A percentile compares a stretch with the other conserved stretches of the same genome.
Conservation (phyloP, 1,140 invertebrate genomes). For the Proales similis region DNA sequence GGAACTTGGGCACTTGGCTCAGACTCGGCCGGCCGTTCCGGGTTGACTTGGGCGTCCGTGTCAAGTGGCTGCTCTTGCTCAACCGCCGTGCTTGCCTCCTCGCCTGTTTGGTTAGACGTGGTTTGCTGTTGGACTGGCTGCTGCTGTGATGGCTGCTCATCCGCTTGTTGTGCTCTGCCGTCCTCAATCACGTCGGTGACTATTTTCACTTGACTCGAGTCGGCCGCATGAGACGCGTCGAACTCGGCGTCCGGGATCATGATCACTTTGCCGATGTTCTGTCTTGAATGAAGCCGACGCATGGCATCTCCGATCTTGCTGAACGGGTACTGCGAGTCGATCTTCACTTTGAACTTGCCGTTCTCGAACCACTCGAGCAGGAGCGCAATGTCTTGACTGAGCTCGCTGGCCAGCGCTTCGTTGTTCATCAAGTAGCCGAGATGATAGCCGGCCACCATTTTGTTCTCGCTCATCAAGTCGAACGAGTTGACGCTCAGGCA, state of each 20-base stretch:
- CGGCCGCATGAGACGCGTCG: background rate
- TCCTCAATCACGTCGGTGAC: background rate
- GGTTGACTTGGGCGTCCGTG: too few relatives aligned
- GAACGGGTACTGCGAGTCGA: constrained; percentile 33
- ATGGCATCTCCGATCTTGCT: constrained; percentile 71
- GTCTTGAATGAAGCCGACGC: constrained; percentile 82
- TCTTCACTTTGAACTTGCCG: background rate
- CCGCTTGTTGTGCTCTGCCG: too few relatives aligned
- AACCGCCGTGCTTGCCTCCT: too few relatives aligned
- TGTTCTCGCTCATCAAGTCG: constrained; percentile 12
- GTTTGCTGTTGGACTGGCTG: too few relatives aligned
- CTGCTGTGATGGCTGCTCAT: too few relatives aligned
- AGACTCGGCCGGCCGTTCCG: too few relatives aligned
- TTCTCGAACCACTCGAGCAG: constrained; percentile 8
- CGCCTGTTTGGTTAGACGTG: too few relatives aligned
- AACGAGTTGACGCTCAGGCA: constrained; percentile 24
- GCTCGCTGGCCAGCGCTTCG: background rate
- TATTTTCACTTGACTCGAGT: constrained; percentile 29
- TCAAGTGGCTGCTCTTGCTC: too few relatives aligned
- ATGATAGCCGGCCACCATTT: constrained; percentile 32
- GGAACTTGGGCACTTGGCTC: too few relatives aligned
- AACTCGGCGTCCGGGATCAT: constrained; percentile 60
- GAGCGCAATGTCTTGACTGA: background rate
- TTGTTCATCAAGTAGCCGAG: constrained; percentile 32
- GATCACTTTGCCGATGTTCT: constrained; percentile 79